A percentile compares a stretch with the other conserved stretches of the same genome.
Conservation (phyloP, 2,888 invertebrate genomes). For the Melitaea athalia region DNA sequence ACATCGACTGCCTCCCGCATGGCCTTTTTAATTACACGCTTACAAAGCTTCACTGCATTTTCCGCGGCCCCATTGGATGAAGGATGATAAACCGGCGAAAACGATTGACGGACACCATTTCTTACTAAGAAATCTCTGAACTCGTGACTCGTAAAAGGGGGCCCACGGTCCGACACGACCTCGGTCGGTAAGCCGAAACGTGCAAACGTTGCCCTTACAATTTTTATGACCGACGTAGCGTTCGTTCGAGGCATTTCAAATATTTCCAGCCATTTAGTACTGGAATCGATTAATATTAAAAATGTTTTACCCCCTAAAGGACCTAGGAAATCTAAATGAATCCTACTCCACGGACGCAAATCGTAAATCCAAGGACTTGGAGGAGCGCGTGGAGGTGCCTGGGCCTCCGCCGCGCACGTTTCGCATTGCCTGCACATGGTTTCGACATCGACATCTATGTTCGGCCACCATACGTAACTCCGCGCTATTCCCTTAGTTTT, state of each 20-base stretch:
- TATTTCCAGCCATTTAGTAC: conserved; percentile 41
- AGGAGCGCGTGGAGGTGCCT: conserved; percentile 31
- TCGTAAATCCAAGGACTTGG: conserved; percentile 39
- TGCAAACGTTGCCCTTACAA: conserved; percentile 20
- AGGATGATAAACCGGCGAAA: conserved; percentile 38
- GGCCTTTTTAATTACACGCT: conserved; percentile 38
- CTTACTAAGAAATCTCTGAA: conserved; percentile 31
- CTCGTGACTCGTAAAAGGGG: conserved; percentile 35
- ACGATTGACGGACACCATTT: conserved; percentile 38
- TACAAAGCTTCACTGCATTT: conserved; percentile 41
- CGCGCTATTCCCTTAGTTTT: conserved; percentile 3
- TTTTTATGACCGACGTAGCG: conserved; percentile 11
- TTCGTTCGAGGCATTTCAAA: conserved; percentile 34
- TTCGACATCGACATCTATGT: not conserved
- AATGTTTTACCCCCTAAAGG: conserved; percentile 32
- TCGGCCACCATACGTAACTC: conserved; percentile 9
- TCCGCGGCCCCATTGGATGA: conserved; percentile 43
- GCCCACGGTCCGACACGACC: conserved; percentile 39
- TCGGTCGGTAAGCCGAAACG: conserved; percentile 36
- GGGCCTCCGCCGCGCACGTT: conserved; percentile 43
- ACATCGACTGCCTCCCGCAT: conserved; percentile 17
- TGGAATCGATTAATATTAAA: conserved; percentile 16
- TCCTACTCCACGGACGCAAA: conserved; percentile 35
- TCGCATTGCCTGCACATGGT: conserved; percentile 15
- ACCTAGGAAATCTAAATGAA: conserved; percentile 41